Base-by-base conservation (phyloP, 2,797 vertebrate genomes). In the Sternotherus odoratus region DNA sequence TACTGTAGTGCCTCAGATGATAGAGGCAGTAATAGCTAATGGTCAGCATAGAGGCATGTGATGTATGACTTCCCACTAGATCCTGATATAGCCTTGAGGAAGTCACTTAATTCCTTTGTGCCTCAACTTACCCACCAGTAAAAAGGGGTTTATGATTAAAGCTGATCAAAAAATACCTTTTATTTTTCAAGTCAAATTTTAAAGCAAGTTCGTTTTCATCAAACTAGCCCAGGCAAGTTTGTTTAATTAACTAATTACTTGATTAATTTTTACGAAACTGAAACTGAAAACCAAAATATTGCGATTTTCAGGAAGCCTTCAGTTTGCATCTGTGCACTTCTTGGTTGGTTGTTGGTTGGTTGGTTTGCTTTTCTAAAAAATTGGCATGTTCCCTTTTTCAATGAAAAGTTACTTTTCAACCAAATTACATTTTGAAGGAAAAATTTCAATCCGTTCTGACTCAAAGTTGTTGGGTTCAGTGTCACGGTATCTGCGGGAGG, bases 101-200 rank as follows among this genome's bases (percentile, higher is more conserved):
- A 66, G n/a, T 33, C 5, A 19, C 66, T 94, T 78, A 6, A 86
- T 78, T 36, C 33, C 83, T 60, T 43, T 87, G 23, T 21, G 19
- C 33, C 63, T 36, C 75, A 16, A 50, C 57, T 24, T 15, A 57
- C 60, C 1, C 3, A 11, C 30, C 24, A 39, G 19, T 43, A 33
- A 60, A 93, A 69, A 13, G 83, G 16, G 16, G 5, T 54, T 91
- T 11, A 8, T 11, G 75, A 81, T 8, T 36, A 85, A n/a, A 23
- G 16, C 49, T 24, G 54, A 3, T 36, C 36, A 77, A 82, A 63
- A 1, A 4, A 1, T 3, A 79, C 3, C 12, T 54, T 80, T 66
- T 15, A 15, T 85, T 91, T 79, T 36, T 79, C 91, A 80, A 0
- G 0, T 0, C 5, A 77, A 5, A 5, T 2, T 17, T 2, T 3